A percentile compares a stretch with the other conserved stretches of the same genome.
Conservation (phyloP, 2,113 vertebrate species). For the Nesogale talazaci region DNA sequence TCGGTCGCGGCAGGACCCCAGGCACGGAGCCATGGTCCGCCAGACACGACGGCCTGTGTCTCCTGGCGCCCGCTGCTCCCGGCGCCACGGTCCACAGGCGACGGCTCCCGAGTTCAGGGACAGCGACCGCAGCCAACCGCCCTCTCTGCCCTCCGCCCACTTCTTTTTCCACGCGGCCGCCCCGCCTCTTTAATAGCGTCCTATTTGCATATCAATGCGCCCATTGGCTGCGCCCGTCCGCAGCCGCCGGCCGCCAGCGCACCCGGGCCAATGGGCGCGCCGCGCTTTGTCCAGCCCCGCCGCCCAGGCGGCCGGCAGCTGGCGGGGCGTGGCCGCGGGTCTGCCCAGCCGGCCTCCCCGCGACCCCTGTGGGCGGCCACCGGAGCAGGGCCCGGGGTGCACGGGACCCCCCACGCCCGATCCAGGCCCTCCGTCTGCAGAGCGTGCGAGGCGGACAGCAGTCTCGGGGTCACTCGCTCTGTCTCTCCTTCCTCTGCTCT, state of each 20-base stretch:
- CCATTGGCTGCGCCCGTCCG: conserved; percentile 75
- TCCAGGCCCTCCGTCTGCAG: background rate
- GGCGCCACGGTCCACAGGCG: background rate
- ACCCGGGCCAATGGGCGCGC: conserved; percentile 86
- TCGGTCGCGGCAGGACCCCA: conserved; percentile 79
- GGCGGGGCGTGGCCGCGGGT: conserved; percentile 68
- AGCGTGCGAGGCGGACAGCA: background rate
- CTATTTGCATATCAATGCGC: conserved; percentile 90
- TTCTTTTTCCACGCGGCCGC: background rate
- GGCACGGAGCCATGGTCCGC: conserved; percentile 87
- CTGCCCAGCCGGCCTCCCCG: background rate
- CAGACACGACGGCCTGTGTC: background rate
- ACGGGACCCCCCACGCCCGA: background rate
- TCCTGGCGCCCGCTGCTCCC: no score
- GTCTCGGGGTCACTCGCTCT: no score
- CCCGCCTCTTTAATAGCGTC: conserved; percentile 85
- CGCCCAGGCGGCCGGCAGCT: conserved; percentile 57
- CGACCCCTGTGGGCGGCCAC: background rate
- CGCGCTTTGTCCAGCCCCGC: conserved; percentile 87
- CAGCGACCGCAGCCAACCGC: fast-evolving
- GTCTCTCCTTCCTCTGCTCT: fast-evolving
- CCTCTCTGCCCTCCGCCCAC: fast-evolving
- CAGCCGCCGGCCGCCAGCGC: conserved; percentile 80
- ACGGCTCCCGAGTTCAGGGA: background rate
- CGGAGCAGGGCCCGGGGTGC: background rate